phyloP scores from a whole-genome alignment of 2,113 vertebrate species.

The Ailuropoda melanoleuca region DNA sequence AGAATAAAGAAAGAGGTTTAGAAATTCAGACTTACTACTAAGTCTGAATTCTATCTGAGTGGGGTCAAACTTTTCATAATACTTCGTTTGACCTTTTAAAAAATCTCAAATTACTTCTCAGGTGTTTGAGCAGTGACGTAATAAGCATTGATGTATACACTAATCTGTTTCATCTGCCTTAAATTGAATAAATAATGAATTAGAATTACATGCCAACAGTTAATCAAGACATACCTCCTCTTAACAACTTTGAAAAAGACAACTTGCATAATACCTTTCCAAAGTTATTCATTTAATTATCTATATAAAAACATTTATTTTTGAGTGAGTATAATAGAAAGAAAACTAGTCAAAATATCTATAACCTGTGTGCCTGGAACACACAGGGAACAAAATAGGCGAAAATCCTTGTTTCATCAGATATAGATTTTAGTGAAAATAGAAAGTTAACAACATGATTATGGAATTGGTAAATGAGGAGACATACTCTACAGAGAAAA shows the following conservation, averaged over 20 bases:
- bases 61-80: background rate
- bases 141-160: background rate
- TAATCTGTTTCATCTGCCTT: background rate
- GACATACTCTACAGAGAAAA: background rate
- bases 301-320: background rate
- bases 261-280: background rate
- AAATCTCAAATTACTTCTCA: background rate
- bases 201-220: background rate
- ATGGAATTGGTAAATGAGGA: background rate
- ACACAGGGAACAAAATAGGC: background rate
- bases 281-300: constrained; percentile 7
- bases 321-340: background rate
- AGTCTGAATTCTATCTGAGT: background rate
- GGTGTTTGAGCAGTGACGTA: background rate
- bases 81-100: background rate
- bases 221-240: background rate
- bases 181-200: background rate
- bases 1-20: background rate
- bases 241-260: constrained; percentile 1
- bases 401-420: background rate
- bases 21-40: background rate
- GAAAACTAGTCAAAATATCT: background rate
- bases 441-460: background rate
- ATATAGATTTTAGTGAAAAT: background rate
- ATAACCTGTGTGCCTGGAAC: background rate